Evolutionary conservation across 2,888 invertebrate species (phyloP), one percentile per base, ranked within the genome.

Genomic region (Napeogenes sylphis): DNA sequence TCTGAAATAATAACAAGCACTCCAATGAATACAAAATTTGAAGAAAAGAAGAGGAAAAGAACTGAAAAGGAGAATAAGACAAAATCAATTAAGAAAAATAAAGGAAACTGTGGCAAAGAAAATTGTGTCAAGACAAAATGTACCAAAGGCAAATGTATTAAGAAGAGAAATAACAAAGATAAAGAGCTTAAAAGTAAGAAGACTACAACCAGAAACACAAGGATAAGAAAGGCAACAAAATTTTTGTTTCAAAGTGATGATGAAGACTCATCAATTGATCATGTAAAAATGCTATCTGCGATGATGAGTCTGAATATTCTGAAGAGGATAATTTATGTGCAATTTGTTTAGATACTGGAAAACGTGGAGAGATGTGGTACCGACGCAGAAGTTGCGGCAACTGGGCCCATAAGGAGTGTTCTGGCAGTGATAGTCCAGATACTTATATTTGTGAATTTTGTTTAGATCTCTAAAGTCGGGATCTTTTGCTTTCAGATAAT

Each of bases 291-390:
- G 45, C 58, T 13, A 46, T 58, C 35, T 55, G 60, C 54, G 54
- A 59, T 14, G 59, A 45, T 59, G 59, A 54, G 45, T 54, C 59
- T 42, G 54, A 59, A 51, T 56, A 56, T 56, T 45, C 45, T 38
- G 38, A 71, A 67, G 69, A 68, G 53, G 62, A 67, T 30, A 65
- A 56, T 45, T 70, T 70, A 53, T 61, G 57, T 61, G 56, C 57
- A 45, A 61, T 72, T 70, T 71, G 71, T 55, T 67, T 55, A 56
- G 70, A 72, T 61, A 56, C 63, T 54, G 70, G 69, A 63, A 70
- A 69, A 68, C 61, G 58, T 70, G 55, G 57, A 12, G 70, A 71
- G 54, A 69, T 69, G 70, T 71, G 71, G 70, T 71, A 71, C 63
- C 68, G 70, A 59, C 68, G 67, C 56, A 68, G 69, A 70, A 38